Evolutionary conservation across 2,888 invertebrate species (phyloP), one percentile per base, ranked within the genome.

Genomic region (Mesorhabditis spiculigera): DNA sequence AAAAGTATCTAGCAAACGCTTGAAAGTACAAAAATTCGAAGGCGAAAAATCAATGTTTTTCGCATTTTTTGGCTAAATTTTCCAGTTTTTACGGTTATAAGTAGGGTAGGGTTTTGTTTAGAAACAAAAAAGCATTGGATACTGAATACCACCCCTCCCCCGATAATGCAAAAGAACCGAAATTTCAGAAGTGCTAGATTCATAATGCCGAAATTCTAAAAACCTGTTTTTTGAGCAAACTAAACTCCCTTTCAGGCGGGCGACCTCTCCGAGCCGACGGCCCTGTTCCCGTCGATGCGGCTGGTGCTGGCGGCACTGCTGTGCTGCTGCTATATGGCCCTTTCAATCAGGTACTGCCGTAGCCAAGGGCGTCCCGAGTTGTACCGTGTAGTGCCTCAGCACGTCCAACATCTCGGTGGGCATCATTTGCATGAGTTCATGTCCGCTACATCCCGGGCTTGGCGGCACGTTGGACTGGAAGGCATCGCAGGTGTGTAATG

Each of bases 381-480:
- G n/a, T 50, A 50, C n/a, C 58, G 58, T 50, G 58, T 50, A 50
- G 58, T 50, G 58, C 58, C 28, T 50, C 58, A 50, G 78, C 10
- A 79, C 83, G 1, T 82, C 82, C 4, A 84, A 84, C 68, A 77
- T 84, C 43, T 81, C 84, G 6, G 84, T 84, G 10, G 84, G 82
- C 13, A 68, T 84, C n/a, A 84, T 84, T 43, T 84, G 84, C 70
- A 84, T 84, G 84, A 84, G 82, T n/a, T 78, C 78, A 4, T 84
- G 84, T 64, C 82, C 82, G 6, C 70, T 80, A n/a, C 81, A 82
- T 68, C 58, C 58, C 8, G 82, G 79, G n/a, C 81, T 82, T 61
- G 79, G 79, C 16, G 81, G 81, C 42, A 75, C 78, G 45, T 68
- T 81, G 43, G 74, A 77, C 10, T 81, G 81, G 81, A 68, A 72